Evolutionary conservation across 2,113 vertebrate species (phyloP), one percentile per base, ranked within the genome.

Genomic region (Ceuthmochares aereus): DNA sequence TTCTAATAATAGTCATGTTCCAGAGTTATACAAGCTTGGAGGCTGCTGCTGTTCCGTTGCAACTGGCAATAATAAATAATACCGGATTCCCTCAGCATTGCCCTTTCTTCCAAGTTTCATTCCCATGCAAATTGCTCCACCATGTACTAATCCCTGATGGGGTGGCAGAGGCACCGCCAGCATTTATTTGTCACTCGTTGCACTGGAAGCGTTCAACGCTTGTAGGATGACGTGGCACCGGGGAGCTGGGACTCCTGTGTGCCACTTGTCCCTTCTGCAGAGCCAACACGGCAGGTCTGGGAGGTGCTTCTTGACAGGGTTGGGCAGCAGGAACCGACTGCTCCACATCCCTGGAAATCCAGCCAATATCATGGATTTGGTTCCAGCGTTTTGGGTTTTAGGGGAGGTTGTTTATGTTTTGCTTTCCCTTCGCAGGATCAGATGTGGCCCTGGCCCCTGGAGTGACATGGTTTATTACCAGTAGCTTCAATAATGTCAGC

Each of bases 1-100:
- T 96, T 97, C 94, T 96, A 97, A 96, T 97, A 97, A 97, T 95
- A 96, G 95, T 54, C 62, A 1, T 95, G 91, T 95, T 97, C 94
- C 95, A 96, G 91, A 82, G 96, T 96, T 96, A 95, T 91, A 95
- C 95, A 95, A 96, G 94, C 92, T 96, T 89, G 87, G 94, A 96
- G 87, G 81, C 96, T 95, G 94, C 96, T 97, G 96, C 95, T 87
- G 93, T 93, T 97, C 91, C 95, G 69, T 82, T 94, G 91, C 95
- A 95, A 96, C 87, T 95, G 93, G 93, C 96, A 96, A 97, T 82
- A 95, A 95, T 96, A 95, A 95, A 94, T 95, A 95, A 91, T 59
- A 87, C 84, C 81, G 14, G 89, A 92, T 93, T 96, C 91, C 89
- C 95, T 91, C 94, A 82, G 87, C 89, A 64, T 79, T 49, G 73